Percentiles rank a stretch among this genome's conserved stretches.
Evolutionary conservation across 2,797 vertebrate genomes (phyloP).

Genomic region (Thaleichthys pacificus): DNA sequence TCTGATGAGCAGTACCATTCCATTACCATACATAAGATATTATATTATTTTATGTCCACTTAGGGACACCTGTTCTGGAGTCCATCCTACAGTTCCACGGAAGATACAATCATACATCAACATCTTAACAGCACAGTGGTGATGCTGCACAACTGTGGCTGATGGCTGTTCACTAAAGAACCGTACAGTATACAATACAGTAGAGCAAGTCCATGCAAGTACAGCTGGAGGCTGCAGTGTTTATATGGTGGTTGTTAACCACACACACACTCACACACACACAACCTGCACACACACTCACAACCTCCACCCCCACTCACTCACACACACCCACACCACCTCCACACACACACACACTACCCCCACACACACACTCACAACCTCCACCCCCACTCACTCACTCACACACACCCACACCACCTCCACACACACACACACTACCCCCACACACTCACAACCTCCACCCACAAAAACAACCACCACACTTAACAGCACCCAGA

Average conservation of each 20-base stretch:
- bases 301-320: neutral
- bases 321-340: too few relatives aligned
- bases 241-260: slow-evolving; percentile 16
- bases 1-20: neutral
- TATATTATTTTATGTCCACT: too few relatives aligned
- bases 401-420: too few relatives aligned
- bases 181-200: too few relatives aligned
- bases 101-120: slow-evolving; percentile 44
- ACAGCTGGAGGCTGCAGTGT: slow-evolving; percentile 29
- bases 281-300: neutral
- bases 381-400: neutral
- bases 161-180: too few relatives aligned
- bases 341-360: neutral
- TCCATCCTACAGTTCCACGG: slow-evolving; percentile 24
- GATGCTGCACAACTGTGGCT: too few relatives aligned
- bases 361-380: neutral
- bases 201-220: too few relatives aligned
- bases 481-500: neutral
- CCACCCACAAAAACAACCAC: neutral
- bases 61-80: slow-evolving; percentile 22
- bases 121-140: slow-evolving; percentile 9
- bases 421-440: neutral
- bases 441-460: neutral
- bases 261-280: neutral
- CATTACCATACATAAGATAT: too few relatives aligned